Conservation (phyloP, 2,888 invertebrate species). For the Lasius platythorax region DNA sequence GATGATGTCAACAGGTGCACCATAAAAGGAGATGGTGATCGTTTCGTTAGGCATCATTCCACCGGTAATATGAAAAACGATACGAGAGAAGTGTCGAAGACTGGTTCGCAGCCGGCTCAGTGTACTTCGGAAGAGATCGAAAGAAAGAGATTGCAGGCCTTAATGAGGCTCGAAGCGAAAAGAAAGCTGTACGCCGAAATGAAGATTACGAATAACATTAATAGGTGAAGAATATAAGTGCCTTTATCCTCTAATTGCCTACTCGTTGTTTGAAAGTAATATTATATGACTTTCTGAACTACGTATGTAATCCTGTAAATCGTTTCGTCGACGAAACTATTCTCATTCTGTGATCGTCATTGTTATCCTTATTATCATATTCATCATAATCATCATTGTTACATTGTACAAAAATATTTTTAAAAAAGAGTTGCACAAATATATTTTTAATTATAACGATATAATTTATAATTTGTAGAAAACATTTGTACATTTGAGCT, state of each 20-base stretch:
- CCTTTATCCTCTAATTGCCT: neutral
- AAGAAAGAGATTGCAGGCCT: constrained; percentile 88
- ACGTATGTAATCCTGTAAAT: constrained; percentile 22
- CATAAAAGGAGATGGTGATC: constrained; percentile 66
- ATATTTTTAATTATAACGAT: constrained; percentile 35
- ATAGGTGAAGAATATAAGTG: constrained; percentile 71
- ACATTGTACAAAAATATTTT: constrained; percentile 24
- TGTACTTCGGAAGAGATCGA: constrained; percentile 89
- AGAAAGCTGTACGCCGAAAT: constrained; percentile 75
- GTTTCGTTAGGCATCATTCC: constrained; percentile 62
- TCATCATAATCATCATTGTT: constrained; percentile 35
- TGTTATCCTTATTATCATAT: constrained; percentile 17
- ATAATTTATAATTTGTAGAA: constrained; percentile 5
- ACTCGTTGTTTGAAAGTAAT: neutral
- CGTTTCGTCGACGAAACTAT: constrained; percentile 10
- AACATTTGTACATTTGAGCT: neutral
- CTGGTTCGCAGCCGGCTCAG: constrained; percentile 60
- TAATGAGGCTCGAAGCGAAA: constrained; percentile 88
- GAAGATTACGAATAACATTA: constrained; percentile 46
- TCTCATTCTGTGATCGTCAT: constrained; percentile 2
- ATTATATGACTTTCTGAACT: neutral
- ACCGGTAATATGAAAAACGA: constrained; percentile 59
- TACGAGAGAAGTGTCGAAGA: constrained; percentile 52
- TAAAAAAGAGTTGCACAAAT: constrained; percentile 22
- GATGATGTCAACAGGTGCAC: constrained; percentile 71